Evolutionary conservation across 2,113 vertebrate genomes (phyloP).

Genomic region (Bubo blakistoni): DNA sequence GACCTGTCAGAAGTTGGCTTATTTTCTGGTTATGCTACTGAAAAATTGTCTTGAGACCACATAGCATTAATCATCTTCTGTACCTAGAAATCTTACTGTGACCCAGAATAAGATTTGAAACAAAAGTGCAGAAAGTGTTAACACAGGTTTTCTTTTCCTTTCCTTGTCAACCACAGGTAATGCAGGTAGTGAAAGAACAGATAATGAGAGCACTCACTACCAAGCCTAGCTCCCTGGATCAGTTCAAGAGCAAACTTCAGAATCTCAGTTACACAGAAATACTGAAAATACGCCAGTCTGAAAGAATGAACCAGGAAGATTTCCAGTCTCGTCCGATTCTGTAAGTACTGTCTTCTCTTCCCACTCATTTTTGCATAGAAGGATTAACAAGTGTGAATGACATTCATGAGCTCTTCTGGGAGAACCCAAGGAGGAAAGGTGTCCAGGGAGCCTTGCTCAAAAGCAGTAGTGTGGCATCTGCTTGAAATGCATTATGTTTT

Average conservation of each 20-base stretch:
- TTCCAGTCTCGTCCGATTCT: constrained; percentile 98
- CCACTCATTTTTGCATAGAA: neutral
- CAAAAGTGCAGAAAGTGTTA: neutral
- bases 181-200: constrained; percentile 99
- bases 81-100: neutral
- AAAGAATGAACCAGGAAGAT: constrained; percentile 99
- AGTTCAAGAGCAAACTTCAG: constrained; percentile 98
- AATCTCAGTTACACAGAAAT: constrained; percentile 99
- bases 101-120: neutral
- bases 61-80: neutral
- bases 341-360: constrained; percentile 75
- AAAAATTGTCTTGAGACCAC: neutral
- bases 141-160: neutral
- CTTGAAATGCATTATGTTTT: neutral
- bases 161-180: constrained; percentile 81
- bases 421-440: neutral
- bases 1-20: neutral
- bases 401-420: neutral
- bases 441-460: neutral
- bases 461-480: neutral
- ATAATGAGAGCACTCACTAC: constrained; percentile 95
- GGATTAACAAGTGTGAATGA: neutral
- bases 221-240: constrained; percentile 99
- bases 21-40: neutral
- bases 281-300: constrained; percentile 98